A percentile compares a stretch with the other conserved stretches of the same genome.
Conservation (phyloP, 2,113 vertebrate genomes). For the Tauraco erythrolophus region DNA sequence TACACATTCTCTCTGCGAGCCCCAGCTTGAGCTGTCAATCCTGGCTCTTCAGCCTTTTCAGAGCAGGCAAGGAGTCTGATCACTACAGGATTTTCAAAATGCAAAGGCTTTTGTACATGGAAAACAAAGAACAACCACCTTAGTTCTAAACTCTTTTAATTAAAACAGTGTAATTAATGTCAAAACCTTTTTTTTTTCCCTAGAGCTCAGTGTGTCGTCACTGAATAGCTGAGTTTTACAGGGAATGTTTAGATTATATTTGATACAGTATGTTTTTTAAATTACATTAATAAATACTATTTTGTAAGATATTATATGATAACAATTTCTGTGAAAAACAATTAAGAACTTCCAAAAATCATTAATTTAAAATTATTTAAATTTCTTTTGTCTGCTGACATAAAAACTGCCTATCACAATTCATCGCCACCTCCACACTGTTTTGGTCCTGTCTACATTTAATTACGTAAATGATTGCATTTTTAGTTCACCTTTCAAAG, state of each 20-base stretch:
- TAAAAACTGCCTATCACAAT: background rate
- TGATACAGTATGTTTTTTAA: background rate
- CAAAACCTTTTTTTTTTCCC: background rate
- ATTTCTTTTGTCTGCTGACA: background rate
- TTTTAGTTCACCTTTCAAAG: constrained; percentile 47
- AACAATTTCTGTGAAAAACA: background rate
- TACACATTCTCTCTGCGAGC: background rate
- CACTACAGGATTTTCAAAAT: background rate
- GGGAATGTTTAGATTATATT: background rate
- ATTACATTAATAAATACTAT: background rate
- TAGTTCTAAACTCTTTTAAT: background rate
- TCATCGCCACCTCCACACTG: background rate
- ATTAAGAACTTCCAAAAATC: background rate
- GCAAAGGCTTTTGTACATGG: background rate
- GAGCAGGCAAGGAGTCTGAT: background rate
- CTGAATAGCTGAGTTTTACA: background rate
- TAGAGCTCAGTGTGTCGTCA: background rate
- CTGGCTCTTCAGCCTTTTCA: background rate
- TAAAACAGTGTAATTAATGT: background rate
- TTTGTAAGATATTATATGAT: background rate
- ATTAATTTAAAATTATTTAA: background rate
- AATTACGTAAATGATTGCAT: constrained; percentile 23
- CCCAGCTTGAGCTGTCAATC: background rate
- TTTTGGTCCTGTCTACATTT: background rate
- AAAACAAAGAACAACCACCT: background rate